Evolutionary conservation across 64 coral and sea anemone species (phyloP), one percentile per base, ranked within the genome.

Genomic region (Montipora foliosa): DNA sequence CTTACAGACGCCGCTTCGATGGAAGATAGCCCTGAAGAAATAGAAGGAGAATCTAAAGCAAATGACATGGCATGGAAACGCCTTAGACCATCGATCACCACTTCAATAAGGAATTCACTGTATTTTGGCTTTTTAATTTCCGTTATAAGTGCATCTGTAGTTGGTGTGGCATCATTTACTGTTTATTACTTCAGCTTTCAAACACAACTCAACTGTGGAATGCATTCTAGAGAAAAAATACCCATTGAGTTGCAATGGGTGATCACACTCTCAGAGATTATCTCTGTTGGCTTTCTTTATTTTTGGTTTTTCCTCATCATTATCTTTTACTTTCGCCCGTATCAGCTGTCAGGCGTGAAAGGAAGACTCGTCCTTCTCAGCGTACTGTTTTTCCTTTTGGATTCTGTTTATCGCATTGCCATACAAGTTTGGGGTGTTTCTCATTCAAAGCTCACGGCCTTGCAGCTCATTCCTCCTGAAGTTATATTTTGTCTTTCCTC

Each of bases 31-130:
- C 2, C 19, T 6, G 49, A 79, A n/a, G 5, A 5, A 19, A n/a
- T 45, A 52, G 47, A 79, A 48, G 77, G 53, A n/a, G 2, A 4
- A 16, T 8, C 8, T 8, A 14, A 79, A 19, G 77, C 51, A 20
- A 79, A 48, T 52, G 47, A 47, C 17, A 79, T 79, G 77, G 77
- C 80, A 44, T 83, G 80, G 80, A 83, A 83, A 55, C 80, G 14
- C 3, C 59, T 83, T 19, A 37, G 80, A 19, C 80, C 80, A 15
- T 19, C 57, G 9, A 46, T 66, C 7, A 6, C 9, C 25, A 29
- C 29, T 29, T 29, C 29, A 1, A 29, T 29, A 29, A 29, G 29
- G 29, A 29, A 29, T 29, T 29, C 29, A 29, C 29, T 29, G 29
- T 29, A 29, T 29, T 29, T 29, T 29, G 29, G 29, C 29, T 29